Evolutionary conservation across 1,140 invertebrate species (phyloP).

Genomic region (Pseudobourletiella spinata): DNA sequence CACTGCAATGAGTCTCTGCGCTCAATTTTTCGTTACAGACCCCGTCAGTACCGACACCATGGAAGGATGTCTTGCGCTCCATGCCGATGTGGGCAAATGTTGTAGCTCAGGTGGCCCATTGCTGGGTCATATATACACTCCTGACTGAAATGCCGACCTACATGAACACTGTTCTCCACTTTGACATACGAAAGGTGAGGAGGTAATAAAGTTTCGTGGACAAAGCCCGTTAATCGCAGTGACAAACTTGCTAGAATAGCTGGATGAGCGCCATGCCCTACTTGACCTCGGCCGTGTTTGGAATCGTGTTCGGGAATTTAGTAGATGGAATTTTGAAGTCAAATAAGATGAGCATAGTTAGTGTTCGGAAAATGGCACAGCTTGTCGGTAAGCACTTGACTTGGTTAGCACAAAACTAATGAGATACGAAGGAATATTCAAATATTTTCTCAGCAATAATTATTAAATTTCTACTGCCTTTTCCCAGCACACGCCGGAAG

Average conservation of each 20-base stretch:
- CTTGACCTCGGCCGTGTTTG: slow-evolving; percentile 51
- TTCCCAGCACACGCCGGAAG: slow-evolving; percentile 56
- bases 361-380: slow-evolving; percentile 60
- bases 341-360: slow-evolving; percentile 53
- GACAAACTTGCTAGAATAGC: slow-evolving; percentile 50
- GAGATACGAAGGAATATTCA: neutral
- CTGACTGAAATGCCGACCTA: slow-evolving; percentile 85
- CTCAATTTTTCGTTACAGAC: neutral
- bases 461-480: too few species aligned
- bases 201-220: neutral
- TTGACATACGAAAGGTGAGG: slow-evolving; percentile 45
- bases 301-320: slow-evolving; percentile 40
- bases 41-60: slow-evolving; percentile 51
- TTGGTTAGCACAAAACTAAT: neutral
- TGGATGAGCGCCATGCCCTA: slow-evolving; percentile 57
- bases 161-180: slow-evolving; percentile 68
- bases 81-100: slow-evolving; percentile 70
- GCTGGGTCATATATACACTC: slow-evolving; percentile 88
- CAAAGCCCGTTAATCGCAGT: slow-evolving; percentile 38
- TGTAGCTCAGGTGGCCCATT: slow-evolving; percentile 71
- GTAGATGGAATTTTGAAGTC: slow-evolving; percentile 52
- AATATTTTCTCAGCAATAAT: slow-evolving; percentile 52
- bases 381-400: slow-evolving; percentile 46
- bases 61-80: slow-evolving; percentile 63
- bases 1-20: neutral